Base-by-base conservation (phyloP, 2,888 invertebrate species). In the Zelleria hepariella region DNA sequence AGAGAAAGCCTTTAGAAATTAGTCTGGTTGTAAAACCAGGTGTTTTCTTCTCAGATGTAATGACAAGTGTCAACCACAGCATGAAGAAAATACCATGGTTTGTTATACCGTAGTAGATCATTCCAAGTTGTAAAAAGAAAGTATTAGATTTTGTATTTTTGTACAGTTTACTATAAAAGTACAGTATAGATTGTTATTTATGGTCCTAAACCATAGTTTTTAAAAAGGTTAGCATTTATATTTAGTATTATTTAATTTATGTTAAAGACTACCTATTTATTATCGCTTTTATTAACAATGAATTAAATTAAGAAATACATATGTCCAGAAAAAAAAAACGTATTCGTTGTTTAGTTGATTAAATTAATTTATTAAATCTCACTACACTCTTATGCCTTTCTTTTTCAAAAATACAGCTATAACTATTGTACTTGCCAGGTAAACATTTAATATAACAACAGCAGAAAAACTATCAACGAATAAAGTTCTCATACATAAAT, bases 401-500 rank as follows among this genome's bases (percentile, higher is more conserved):
- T 70, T 69, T 69, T 86, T 88, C 42, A 80, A 20, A 25, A 58
- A 47, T 49, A 78, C 64, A 57, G 75, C 66, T 58, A 72, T 62
- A 25, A 25, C 47, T 47, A 79, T 77, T 65, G 80, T 77, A n/a
- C 80, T 51, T 20, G 91, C 69, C 91, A 93, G 91, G 68, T 94
- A 93, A 15, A 78, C 49, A 63, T 86, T 81, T 62, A 94, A 74
- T 68, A 94, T 90, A 0, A 87, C 2, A 65, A 93, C 75, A 69
- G 91, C 88, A 32, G 68, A 64, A 15, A 63, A 15, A 20, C 69
- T 68, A 24, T 77, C 73, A 3, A 91, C 76, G 2, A 89, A 75
- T 58, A 91, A 77, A 3, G 97, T 95, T 63, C 90, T 85, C 15
- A 94, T 79, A 10, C 85, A 79, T 72, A 96, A 86, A 84, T 98